Evolutionary conservation across 2,113 vertebrate genomes (phyloP), one percentile per base, ranked within the genome.

Genomic region (Carassius auratus): DNA sequence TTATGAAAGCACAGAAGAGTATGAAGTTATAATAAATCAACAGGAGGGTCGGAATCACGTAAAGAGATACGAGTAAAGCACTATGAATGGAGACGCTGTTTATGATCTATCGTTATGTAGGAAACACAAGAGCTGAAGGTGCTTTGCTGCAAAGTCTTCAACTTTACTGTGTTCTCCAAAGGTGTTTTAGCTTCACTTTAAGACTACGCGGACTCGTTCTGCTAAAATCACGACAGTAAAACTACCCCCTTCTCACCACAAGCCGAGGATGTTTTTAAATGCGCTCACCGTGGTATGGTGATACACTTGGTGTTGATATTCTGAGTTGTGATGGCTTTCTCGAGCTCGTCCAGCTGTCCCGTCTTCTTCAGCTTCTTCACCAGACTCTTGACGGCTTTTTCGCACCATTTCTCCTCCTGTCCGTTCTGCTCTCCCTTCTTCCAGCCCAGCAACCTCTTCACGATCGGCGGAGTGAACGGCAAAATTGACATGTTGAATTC

Each of bases 331-430:
- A 99, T 98, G 91, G 98, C 98, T 93, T 97, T 98, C 94, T 99
- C 98, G 93, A 99, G 94, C 89, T 99, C 98, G 90, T 99, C 98
- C 96, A 99, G 94, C 89, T 99, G 98, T 30, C 98, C 98, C 5
- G 96, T 99, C 95, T 99, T 99, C 95, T 99, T 99, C 90, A 99
- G 95, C 93, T 99, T 99, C 94, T 99, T 99, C 91, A 99, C 98
- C 86, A 99, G 91, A 92, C 97, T 99, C 91, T 99, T 99, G 85
- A 99, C 98, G 75, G 98, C 98, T 87, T 99, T 99, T 90, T 99
- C 98, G 76, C 97, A 98, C 98, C 98, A 99, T 86, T 99, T 99
- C 96, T 99, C 98, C 94, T 99, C 98, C 93, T 99, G 98, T 81
- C 98, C 97, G 94, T 98, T 99, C 93, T 99, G 98, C 92, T 99